Evolutionary conservation across 1,140 invertebrate species (phyloP).

Genomic region (Drosophila parabipectinata): DNA sequence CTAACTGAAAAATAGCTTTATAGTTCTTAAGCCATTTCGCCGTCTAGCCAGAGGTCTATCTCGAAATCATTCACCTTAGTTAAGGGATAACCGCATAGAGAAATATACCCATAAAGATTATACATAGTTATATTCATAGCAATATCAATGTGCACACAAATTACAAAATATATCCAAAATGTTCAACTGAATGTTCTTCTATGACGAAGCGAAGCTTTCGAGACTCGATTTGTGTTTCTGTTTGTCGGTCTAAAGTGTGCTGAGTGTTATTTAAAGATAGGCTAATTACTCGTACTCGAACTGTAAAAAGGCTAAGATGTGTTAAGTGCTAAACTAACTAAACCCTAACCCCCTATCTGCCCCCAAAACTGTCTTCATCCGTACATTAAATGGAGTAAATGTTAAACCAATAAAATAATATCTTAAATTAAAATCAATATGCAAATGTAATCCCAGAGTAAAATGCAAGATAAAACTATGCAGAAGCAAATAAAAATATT

Average conservation of each 20-base stretch:
- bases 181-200: slow-evolving; percentile 67
- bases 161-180: slow-evolving; percentile 50
- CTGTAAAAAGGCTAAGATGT: slow-evolving; percentile 37
- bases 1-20: slow-evolving; percentile 82
- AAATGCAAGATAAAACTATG: slow-evolving; percentile 50
- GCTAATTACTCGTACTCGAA: slow-evolving; percentile 34
- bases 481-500: slow-evolving; percentile 68
- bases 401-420: slow-evolving; percentile 42
- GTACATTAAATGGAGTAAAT: slow-evolving; percentile 51
- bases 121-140: slow-evolving; percentile 24
- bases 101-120: slow-evolving; percentile 28
- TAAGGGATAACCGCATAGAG: slow-evolving; percentile 26
- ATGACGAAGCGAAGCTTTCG: slow-evolving; percentile 50
- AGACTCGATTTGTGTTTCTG: slow-evolving; percentile 30
- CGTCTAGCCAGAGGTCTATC: slow-evolving; percentile 10
- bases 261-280: slow-evolving; percentile 36
- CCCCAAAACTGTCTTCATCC: slow-evolving; percentile 18
- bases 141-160: slow-evolving; percentile 40
- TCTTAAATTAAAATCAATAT: slow-evolving; percentile 56
- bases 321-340: slow-evolving; percentile 45
- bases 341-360: slow-evolving; percentile 4
- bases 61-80: slow-evolving; percentile 27
- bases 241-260: slow-evolving; percentile 36
- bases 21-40: slow-evolving; percentile 73
- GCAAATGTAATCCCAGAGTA: slow-evolving; percentile 53